These are phyloP conservation scores for Scrobipalpa atriplicella DNA, from an alignment of 2,888 invertebrate genomes.

Conservation along the genomic window DNA sequence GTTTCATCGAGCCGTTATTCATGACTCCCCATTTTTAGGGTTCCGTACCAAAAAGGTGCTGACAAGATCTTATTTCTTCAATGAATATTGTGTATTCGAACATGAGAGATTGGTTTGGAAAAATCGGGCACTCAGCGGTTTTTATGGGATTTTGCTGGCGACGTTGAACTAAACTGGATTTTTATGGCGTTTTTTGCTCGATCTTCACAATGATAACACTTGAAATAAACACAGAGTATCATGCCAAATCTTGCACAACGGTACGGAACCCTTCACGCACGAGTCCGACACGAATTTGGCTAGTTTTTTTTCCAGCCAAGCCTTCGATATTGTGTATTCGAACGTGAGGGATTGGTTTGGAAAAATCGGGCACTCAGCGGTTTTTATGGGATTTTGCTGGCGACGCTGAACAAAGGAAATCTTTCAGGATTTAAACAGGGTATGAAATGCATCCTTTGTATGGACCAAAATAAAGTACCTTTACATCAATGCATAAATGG, in stretches of 20 bases:
- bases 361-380: conserved; percentile 23
- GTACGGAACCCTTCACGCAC: too few species aligned
- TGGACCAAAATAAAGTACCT: neutral
- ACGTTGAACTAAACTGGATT: conserved; percentile 3
- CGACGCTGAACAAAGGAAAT: conserved; percentile 13
- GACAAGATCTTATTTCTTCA: too few species aligned
- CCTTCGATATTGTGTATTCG: conserved; percentile 26
- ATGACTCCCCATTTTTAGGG: conserved; percentile 25
- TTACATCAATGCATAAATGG: too few species aligned
- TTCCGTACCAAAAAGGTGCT: too few species aligned
- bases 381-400: conserved; percentile 17
- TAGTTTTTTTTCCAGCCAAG: conserved; percentile 18
- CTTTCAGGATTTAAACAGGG: conserved; percentile 3
- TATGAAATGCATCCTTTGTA: neutral
- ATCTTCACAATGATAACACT: too few species aligned
- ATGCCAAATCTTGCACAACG: too few species aligned
- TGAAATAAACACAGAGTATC: too few species aligned
- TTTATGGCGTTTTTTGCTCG: too few species aligned
- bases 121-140: conserved; percentile 22
- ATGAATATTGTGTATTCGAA: conserved; percentile 28
- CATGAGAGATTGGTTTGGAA: conserved; percentile 26
- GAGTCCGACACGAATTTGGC: too few species aligned
- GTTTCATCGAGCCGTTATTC: conserved; percentile 31
- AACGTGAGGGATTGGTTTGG: conserved; percentile 27
- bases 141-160: conserved; percentile 18